These are phyloP conservation scores for Labeo catla DNA, from an alignment of 2,113 vertebrate genomes.

Conservation along the genomic window DNA sequence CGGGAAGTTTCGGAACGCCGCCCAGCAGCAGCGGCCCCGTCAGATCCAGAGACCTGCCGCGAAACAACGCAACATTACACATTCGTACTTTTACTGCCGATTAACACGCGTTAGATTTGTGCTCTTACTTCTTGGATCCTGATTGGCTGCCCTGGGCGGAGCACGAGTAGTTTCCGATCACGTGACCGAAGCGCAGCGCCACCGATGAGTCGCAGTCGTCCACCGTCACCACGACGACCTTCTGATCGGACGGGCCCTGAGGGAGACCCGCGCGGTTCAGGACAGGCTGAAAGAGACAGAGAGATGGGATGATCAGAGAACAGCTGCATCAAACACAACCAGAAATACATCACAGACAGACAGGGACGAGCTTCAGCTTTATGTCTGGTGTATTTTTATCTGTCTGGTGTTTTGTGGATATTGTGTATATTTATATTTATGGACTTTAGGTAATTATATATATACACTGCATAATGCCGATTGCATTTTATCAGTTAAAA, in stretches of 20 bases:
- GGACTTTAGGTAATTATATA: too few relatives aligned
- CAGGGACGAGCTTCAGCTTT: not conserved
- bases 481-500: too few relatives aligned
- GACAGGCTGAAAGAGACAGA: conserved; percentile 76
- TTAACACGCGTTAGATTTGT: not conserved
- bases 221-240: conserved; percentile 88
- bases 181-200: conserved; percentile 86
- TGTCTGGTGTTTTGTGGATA: not conserved
- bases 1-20: conserved; percentile 88
- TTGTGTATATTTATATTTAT: too few relatives aligned
- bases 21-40: conserved; percentile 91
- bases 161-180: conserved; percentile 90
- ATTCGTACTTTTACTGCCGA: not conserved
- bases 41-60: conserved; percentile 87
- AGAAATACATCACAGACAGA: not conserved
- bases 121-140: conserved; percentile 91
- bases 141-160: conserved; percentile 90
- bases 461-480: too few relatives aligned
- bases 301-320: not conserved
- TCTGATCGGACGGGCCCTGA: conserved; percentile 93
- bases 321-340: not conserved
- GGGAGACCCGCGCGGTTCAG: conserved; percentile 85
- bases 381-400: not conserved
- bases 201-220: conserved; percentile 89
- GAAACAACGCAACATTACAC: not conserved